These are phyloP conservation scores for Pachydiplax longipennis DNA, from an alignment of 2,888 invertebrate species.

Conservation along the genomic window DNA sequence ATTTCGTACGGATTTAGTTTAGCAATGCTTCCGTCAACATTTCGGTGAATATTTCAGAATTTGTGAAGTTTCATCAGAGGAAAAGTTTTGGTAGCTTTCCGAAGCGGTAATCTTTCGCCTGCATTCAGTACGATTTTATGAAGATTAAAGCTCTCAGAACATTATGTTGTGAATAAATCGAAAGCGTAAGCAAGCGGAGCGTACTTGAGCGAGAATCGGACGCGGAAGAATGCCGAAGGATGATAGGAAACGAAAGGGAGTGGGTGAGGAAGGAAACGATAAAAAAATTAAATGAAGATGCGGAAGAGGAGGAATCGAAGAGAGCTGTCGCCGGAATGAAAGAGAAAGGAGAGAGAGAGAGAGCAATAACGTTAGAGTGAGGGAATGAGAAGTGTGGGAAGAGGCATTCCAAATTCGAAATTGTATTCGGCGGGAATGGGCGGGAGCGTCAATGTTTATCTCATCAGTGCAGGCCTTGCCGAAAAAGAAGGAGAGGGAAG, in stretches of 20 bases:
- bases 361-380: neutral
- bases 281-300: neutral
- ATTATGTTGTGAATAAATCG: neutral
- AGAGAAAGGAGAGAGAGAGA: neutral
- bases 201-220: neutral
- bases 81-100: no score
- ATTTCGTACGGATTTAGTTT: no score
- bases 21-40: no score
- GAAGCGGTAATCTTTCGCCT: no score
- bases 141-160: no score
- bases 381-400: neutral
- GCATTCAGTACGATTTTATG: no score
- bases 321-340: neutral
- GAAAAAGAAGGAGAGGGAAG: neutral
- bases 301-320: neutral
- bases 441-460: slow-evolving; percentile 37
- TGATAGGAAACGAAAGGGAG: neutral
- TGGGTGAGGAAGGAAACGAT: neutral
- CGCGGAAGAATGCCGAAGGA: neutral
- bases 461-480: slow-evolving; percentile 39
- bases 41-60: no score
- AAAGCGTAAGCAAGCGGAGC: neutral
- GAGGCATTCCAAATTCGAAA: slow-evolving; percentile 35
- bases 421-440: slow-evolving; percentile 40
- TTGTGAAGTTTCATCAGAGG: no score